These are phyloP conservation scores for Sarcophaga subvicina DNA, from an alignment of 2,888 invertebrate species.

Conservation along the genomic window DNA sequence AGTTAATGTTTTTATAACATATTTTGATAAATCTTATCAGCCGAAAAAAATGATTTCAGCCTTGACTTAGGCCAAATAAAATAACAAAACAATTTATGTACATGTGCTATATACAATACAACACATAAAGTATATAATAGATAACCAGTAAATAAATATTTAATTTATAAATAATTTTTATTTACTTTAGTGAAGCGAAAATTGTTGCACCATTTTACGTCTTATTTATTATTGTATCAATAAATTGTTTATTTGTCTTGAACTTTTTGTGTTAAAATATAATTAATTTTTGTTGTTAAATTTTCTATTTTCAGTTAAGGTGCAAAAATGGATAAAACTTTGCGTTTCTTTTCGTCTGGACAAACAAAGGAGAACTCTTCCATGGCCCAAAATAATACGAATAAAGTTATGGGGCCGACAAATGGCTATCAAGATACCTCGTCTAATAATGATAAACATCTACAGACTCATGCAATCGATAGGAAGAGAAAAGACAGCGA, in stretches of 20 bases:
- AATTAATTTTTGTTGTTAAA: conserved; percentile 3
- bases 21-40: conserved; percentile 45
- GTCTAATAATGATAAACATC: conserved; percentile 68
- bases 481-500: conserved; percentile 79
- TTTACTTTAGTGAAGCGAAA: neutral
- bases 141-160: neutral
- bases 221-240: neutral
- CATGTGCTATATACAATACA: neutral
- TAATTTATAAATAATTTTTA: conserved; percentile 10
- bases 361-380: conserved; percentile 73
- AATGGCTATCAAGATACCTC: conserved; percentile 70
- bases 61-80: conserved; percentile 30
- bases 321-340: conserved; percentile 76
- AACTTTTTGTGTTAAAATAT: neutral
- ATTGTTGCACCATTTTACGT: neutral
- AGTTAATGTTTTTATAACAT: neutral
- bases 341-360: conserved; percentile 76
- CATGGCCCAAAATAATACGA: conserved; percentile 70
- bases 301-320: conserved; percentile 27
- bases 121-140: neutral
- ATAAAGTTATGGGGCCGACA: conserved; percentile 65
- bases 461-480: conserved; percentile 68
- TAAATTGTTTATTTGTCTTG: too few species aligned
- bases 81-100: neutral
- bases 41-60: conserved; percentile 14